These are phyloP conservation scores for Agonopterix subpropinquella DNA, from an alignment of 2,888 invertebrate species.

Conservation along the genomic window DNA sequence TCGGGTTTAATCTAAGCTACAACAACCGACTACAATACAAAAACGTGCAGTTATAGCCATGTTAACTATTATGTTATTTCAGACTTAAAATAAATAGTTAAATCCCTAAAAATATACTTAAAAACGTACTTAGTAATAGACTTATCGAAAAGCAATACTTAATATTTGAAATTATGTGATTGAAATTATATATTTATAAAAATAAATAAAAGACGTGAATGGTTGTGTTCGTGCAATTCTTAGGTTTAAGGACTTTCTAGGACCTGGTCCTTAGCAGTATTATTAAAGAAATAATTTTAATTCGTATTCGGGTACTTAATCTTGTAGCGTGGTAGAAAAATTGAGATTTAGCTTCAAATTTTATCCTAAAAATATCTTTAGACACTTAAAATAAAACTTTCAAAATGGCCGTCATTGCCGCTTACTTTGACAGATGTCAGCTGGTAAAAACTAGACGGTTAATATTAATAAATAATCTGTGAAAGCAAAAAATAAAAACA, in stretches of 20 bases:
- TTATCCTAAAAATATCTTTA: no score
- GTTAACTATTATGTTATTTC: no score
- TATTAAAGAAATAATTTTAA: slow-evolving; percentile 1
- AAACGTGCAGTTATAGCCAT: no score
- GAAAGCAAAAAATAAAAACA: no score
- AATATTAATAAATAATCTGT: no score
- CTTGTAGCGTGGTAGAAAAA: not conserved
- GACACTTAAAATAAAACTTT: no score
- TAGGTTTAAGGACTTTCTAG: slow-evolving; percentile 53
- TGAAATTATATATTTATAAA: slow-evolving; percentile 41
- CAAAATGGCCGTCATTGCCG: no score
- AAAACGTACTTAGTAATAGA: slow-evolving; percentile 11
- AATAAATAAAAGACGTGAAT: slow-evolving; percentile 52
- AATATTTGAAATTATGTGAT: slow-evolving; percentile 50
- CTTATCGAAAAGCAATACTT: slow-evolving; percentile 54
- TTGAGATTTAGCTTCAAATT: not conserved
- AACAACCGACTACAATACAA: no score
- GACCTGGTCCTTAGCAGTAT: slow-evolving; percentile 42
- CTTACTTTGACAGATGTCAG: no score
- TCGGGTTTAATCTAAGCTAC: no score
- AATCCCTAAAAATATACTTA: not conserved
- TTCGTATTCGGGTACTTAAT: slow-evolving; percentile 3
- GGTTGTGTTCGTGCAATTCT: slow-evolving; percentile 74
- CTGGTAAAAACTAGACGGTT: no score
- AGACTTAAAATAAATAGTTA: no score